A percentile compares a stretch with the other conserved stretches of the same genome.
phyloP scores from a whole-genome alignment of 2,888 invertebrate genomes.

The Ectobius pallidus region DNA sequence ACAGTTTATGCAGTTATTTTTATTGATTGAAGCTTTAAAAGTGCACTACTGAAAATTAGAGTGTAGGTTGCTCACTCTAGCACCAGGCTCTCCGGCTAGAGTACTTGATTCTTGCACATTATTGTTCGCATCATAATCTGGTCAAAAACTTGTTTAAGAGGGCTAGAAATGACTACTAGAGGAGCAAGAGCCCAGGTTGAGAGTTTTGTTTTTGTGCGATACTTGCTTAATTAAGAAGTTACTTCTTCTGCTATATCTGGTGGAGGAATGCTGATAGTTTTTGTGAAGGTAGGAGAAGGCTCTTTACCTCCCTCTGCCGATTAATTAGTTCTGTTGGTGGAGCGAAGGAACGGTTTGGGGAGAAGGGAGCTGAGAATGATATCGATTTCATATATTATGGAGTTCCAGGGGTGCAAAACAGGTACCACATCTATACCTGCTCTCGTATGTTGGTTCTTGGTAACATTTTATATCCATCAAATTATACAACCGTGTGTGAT shows the following conservation, averaged over 20 bases:
- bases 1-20: no score
- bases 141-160: no score
- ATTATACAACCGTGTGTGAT: no score
- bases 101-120: no score
- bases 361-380: slow-evolving; percentile 20
- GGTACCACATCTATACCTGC: not conserved
- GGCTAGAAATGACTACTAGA: no score
- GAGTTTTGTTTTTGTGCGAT: not conserved
- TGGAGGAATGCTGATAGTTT: slow-evolving; percentile 19
- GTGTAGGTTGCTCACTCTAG: no score
- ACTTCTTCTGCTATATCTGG: not conserved
- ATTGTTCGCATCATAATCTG: no score
- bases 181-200: no score
- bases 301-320: slow-evolving; percentile 15
- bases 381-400: slow-evolving; percentile 35
- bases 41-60: no score
- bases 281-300: slow-evolving; percentile 1
- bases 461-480: no score
- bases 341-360: slow-evolving; percentile 7
- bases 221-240: slow-evolving; percentile 20
- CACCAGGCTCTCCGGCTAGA: no score
- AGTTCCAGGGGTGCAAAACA: slow-evolving; percentile 30
- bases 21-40: no score
- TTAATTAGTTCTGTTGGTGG: slow-evolving; percentile 34
- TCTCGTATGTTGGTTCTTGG: not conserved